Evolutionary conservation across 1,140 invertebrate genomes (phyloP).

Genomic region (Calephelis nemesis): DNA sequence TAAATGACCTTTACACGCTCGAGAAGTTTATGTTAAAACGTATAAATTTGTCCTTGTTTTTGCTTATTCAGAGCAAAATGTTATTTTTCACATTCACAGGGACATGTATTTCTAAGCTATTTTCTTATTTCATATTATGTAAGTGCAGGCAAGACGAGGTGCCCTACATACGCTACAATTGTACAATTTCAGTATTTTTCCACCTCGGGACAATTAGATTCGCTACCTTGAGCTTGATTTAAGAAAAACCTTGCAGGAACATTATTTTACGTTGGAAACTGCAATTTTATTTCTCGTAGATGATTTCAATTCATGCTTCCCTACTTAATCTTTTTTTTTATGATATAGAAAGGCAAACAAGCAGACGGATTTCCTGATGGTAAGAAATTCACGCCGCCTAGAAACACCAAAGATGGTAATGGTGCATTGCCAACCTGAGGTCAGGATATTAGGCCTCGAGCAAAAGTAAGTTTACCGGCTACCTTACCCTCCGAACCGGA

Average conservation of each 20-base stretch:
- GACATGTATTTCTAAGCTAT: background rate
- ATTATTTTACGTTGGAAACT: background rate
- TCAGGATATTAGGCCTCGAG: too few relatives aligned
- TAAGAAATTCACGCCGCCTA: too few relatives aligned
- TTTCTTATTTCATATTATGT: background rate
- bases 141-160: background rate
- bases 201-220: background rate
- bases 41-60: background rate
- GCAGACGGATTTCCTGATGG: too few relatives aligned
- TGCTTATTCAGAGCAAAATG: background rate
- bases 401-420: too few relatives aligned
- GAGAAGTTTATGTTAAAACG: too few relatives aligned
- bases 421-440: too few relatives aligned
- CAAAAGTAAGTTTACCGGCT: too few relatives aligned
- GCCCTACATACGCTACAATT: background rate
- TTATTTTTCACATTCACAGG: background rate
- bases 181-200: background rate
- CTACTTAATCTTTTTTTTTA: too few relatives aligned
- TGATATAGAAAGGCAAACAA: too few relatives aligned
- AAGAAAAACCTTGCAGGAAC: constrained; percentile 12
- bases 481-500: too few relatives aligned
- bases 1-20: too few relatives aligned
- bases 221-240: constrained; percentile 7
- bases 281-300: background rate
- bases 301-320: too few relatives aligned